phyloP scores from a whole-genome alignment of 2,888 invertebrate species.

The Sesia apiformis region DNA sequence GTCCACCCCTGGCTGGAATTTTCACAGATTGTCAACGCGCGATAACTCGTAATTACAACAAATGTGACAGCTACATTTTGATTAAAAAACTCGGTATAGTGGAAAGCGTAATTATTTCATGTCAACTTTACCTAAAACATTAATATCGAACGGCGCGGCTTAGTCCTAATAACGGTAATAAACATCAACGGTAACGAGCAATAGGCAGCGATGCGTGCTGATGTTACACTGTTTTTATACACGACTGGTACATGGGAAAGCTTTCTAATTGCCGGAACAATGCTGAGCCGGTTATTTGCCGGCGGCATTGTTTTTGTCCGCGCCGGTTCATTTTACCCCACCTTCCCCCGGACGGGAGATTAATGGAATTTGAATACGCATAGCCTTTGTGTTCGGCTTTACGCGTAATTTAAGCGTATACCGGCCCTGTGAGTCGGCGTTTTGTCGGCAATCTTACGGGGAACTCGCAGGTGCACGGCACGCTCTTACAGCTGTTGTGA shows the following conservation, averaged over 20 bases:
- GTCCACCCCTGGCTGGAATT: constrained; percentile 38
- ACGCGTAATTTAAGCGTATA: constrained; percentile 71
- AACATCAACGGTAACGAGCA: constrained; percentile 73
- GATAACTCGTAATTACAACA: constrained; percentile 19
- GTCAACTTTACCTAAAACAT: constrained; percentile 5
- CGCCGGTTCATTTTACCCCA: constrained; percentile 71
- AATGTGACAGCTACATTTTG: not conserved
- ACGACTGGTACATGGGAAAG: constrained; percentile 73
- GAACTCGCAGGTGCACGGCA: constrained; percentile 46
- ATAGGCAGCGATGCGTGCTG: constrained; percentile 73
- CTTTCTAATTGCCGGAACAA: constrained; percentile 76
- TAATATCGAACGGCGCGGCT: constrained; percentile 58
- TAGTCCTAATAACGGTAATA: constrained; percentile 72
- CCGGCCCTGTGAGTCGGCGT: constrained; percentile 64
- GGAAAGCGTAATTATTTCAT: not conserved
- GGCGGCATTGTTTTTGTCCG: constrained; percentile 74
- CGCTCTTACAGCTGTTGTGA: constrained; percentile 34
- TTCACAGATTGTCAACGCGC: constrained; percentile 38
- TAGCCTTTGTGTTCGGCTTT: constrained; percentile 72
- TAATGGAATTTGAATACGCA: constrained; percentile 75
- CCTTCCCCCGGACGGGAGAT: constrained; percentile 65
- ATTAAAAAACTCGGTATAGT: not conserved
- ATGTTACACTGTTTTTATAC: constrained; percentile 74
- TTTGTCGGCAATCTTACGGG: constrained; percentile 54
- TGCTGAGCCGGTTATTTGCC: constrained; percentile 74